These are phyloP conservation scores for Notechis scutatus DNA, from an alignment of 2,113 vertebrate genomes.

Conservation along the genomic window DNA sequence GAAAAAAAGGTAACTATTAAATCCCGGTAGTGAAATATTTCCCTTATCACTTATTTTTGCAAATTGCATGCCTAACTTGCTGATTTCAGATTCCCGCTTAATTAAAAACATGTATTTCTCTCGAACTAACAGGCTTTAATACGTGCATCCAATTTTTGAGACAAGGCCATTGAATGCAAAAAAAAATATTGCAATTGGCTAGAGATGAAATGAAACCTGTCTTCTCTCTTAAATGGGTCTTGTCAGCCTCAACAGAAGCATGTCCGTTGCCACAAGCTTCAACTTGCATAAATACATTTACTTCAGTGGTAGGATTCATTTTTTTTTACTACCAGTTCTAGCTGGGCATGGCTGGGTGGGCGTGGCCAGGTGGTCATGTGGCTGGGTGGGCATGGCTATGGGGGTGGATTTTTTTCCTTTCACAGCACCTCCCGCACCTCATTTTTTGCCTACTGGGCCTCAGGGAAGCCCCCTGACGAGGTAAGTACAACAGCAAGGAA, in stretches of 20 bases:
- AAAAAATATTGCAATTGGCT: constrained; percentile 61
- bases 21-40: constrained; percentile 51
- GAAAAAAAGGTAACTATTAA: constrained; percentile 36
- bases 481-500: too few species aligned
- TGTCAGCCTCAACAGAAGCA: constrained; percentile 47
- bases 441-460: too few species aligned
- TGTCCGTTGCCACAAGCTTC: constrained; percentile 31
- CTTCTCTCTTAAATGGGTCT: constrained; percentile 53
- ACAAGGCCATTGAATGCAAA: constrained; percentile 55
- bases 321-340: too few species aligned
- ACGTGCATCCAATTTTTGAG: constrained; percentile 36
- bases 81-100: constrained; percentile 44
- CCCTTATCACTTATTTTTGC: constrained; percentile 37
- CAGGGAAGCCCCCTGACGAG: too few species aligned
- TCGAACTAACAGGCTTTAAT: constrained; percentile 41
- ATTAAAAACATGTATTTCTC: constrained; percentile 62
- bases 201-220: constrained; percentile 59
- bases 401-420: too few species aligned
- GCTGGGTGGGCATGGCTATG: too few species aligned
- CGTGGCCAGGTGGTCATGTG: too few species aligned
- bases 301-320: too few species aligned
- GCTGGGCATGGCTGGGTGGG: too few species aligned
- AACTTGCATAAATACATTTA: constrained; percentile 55
- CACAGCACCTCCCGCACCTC: too few species aligned
- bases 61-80: constrained; percentile 35